Evolutionary conservation across 1,140 invertebrate genomes (phyloP), one percentile per base, ranked within the genome.

Genomic region (Calliphora vicina): DNA sequence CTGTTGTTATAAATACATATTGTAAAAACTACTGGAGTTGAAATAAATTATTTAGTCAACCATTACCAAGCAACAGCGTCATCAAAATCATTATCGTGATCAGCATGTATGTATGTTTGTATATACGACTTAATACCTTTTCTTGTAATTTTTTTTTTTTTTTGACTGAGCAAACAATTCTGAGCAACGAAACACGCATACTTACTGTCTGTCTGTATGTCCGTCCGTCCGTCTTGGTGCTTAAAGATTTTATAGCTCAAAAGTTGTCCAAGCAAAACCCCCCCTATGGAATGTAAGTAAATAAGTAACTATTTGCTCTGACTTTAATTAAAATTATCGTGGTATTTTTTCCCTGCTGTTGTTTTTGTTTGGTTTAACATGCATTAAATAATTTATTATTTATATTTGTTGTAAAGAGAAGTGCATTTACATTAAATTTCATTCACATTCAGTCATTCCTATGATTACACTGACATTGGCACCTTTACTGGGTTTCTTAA

Each of bases 401-500:
- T 35, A 35, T 35, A 35, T n/a, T n/a, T n/a, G n/a, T n/a, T 35
- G 35, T 35, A 57, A 15, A 67, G 20, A 67, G 61, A 67, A 67
- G 23, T 67, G 61, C 61, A 67, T n/a, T 50, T 50, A 50, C 45
- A 50, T 67, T 67, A 67, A 67, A 23, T 67, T 67, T 67, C 23
- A 67, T 67, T 67, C 15, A 57, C n/a, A n/a, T 57, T 57, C 50
- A 57, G 50, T 57, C 61, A 23, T 25, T 23, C 20, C 23, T 67
- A 67, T 67, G n/a, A 67, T 67, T 67, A 67, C 20, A 67, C 61
- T 67, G 61, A 67, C 61, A 67, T 67, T 67, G 61, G 61, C 61
- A 67, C 61, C 61, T 67, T 67, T 67, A 67, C 61, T 67, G 61
- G 61, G 61, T 67, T 67, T 67, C 61, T 67, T 67, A 57, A 67